Evolutionary conservation across 1,140 invertebrate genomes (phyloP).

Genomic region (Whitmania pigra): DNA sequence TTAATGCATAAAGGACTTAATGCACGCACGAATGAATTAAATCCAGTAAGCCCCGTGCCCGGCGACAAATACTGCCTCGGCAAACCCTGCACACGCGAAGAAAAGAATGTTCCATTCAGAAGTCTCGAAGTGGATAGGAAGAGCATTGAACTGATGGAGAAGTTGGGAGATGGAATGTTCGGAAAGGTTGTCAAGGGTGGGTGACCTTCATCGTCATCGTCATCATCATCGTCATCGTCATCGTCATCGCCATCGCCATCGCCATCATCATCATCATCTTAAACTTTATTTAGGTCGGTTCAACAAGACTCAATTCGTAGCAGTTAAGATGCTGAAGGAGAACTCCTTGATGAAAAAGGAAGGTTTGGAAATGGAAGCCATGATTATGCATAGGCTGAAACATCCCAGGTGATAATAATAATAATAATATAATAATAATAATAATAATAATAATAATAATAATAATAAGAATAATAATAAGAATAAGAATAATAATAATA

Average conservation of each 20-base stretch:
- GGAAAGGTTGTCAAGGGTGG: constrained; percentile 86
- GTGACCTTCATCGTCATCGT: background rate
- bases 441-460: background rate
- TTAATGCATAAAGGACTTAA: no score
- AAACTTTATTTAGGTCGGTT: background rate
- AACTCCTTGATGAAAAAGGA: constrained; percentile 75
- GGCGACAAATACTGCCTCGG: constrained; percentile 85
- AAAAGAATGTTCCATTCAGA: constrained; percentile 26
- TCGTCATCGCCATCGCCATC: background rate
- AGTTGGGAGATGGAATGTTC: constrained; percentile 85
- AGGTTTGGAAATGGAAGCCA: constrained; percentile 93
- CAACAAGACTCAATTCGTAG: constrained; percentile 58
- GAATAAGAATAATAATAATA: background rate
- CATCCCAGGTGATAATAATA: background rate
- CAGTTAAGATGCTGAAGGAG: constrained; percentile 83
- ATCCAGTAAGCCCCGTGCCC: constrained; percentile 27
- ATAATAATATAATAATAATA: background rate
- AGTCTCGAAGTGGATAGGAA: constrained; percentile 26
- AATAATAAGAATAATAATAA: background rate
- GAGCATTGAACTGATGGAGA: constrained; percentile 56
- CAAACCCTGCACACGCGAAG: constrained; percentile 66
- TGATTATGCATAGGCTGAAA: constrained; percentile 89
- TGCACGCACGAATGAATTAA: no score
- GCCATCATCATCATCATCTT: background rate
- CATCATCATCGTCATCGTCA: background rate